Base-by-base conservation (phyloP, 2,888 invertebrate genomes). In the Pelosia muscerda region DNA sequence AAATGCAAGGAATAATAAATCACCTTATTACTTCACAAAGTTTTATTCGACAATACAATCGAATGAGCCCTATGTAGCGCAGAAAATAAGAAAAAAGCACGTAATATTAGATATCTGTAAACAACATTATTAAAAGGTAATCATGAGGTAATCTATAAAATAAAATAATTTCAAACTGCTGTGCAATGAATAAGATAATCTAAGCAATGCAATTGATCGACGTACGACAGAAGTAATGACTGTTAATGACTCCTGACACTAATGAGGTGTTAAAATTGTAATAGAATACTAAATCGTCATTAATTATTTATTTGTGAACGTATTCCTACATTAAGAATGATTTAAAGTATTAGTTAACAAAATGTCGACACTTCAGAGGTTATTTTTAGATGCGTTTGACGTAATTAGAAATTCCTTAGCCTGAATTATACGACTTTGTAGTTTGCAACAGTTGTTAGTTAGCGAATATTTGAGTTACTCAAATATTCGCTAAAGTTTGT, bases 381-480 rank as follows among this genome's bases (percentile, higher is more conserved):
- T 77, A 76, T 68, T 77, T 65, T 66, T 66, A 59, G 23, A 19
- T 4, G 49, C 58, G 57, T 55, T 34, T 38, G 42, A 42, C 55
- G 55, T 59, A 56, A 57, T 66, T 74, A 63, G 49, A 61, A 56
- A 74, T 49, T 34, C 25, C 8, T 19, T 65, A 42, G 28, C 49
- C 15, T 63, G 55, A 55, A 73, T 67, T 22, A 15, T 25, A 60
- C 65, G 60, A 68, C 58, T 75, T 66, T 66, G 75, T 67, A 61
- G 65, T 42, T 66, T 63, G 54, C 61, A 63, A 75, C n/a, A n/a
- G n/a, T n/a, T n/a, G n/a, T n/a, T n/a, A n/a, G n/a, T n/a, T n/a
- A n/a, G n/a, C n/a, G n/a, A n/a, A n/a, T n/a, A n/a, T n/a, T n/a
- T n/a, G n/a, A n/a, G n/a, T n/a, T n/a, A n/a, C 61, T 66, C 58